Evolutionary conservation across 2,888 invertebrate species (phyloP), one percentile per base, ranked within the genome.

Genomic region (Trachelus stipa): DNA sequence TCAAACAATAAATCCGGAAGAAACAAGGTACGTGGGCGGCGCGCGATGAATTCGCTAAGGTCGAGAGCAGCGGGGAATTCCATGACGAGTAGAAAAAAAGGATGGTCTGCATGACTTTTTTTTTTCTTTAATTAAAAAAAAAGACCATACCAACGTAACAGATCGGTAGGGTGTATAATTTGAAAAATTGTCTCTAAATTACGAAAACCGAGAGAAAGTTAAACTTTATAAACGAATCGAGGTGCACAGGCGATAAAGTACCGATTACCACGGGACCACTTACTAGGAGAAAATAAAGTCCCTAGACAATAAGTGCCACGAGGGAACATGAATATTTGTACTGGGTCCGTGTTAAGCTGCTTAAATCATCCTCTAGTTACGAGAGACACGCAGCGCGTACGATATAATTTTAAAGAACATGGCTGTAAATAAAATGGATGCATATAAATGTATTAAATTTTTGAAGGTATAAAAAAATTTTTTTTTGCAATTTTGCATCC

Each of bases 1-100:
- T 80, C 79, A 80, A 81, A 84, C 81, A 80, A 86, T 86, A 86
- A 85, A 86, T 86, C 81, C 31, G 71, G 34, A 71, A 71, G 12
- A 71, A 33, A 31, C 68, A 73, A 75, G 75, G 75, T 31, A 68
- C 68, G 30, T 37, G 73, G 76, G 78, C 75, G 78, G 73, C 68
- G 33, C 68, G 33, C 31, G 73, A 31, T 56, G 71, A 71, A 71
- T 71, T 71, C 15, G 33, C 33, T 34, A 34, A 34, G 33, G 31
- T 34, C 71, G 71, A 71, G 31, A 71, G 15, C 71, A 12, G 71
- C 71, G 4, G 71, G 71, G 34, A 71, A 34, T 34, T 56, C 56
- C 23, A 56, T 56, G 56, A 23, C 56, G 23, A 23, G 23, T 15
- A 9, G 56, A 15, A 4, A 56, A 23, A 23, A 15, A 23, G 15